A percentile compares a stretch with the other conserved stretches of the same genome.
These are phyloP conservation scores for Mystacornis crossleyi DNA, from an alignment of 2,113 vertebrate species.

Conservation along the genomic window DNA sequence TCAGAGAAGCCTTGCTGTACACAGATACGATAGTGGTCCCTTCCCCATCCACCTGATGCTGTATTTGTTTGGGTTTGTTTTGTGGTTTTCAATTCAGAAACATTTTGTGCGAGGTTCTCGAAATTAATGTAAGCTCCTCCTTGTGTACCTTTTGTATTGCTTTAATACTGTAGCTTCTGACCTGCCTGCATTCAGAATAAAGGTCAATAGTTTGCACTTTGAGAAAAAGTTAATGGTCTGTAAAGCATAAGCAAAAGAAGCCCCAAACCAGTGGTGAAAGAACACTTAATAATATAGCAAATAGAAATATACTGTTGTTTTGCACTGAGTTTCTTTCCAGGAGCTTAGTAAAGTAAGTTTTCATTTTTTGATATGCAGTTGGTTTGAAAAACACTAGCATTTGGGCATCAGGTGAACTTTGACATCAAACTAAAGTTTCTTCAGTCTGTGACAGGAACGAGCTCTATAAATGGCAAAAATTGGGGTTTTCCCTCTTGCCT, in stretches of 20 bases:
- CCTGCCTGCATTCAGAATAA: conserved; percentile 22
- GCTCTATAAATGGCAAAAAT: conserved; percentile 34
- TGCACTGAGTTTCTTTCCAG: conserved; percentile 12
- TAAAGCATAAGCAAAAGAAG: background rate
- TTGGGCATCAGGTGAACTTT: conserved; percentile 53
- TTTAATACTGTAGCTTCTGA: conserved; percentile 51
- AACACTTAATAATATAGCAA: background rate
- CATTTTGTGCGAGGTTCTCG: conserved; percentile 33
- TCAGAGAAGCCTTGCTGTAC: conserved; percentile 30
- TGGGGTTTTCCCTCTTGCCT: conserved; percentile 57
- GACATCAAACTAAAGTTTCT: conserved; percentile 45
- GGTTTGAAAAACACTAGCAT: conserved; percentile 38
- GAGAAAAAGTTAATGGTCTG: conserved; percentile 11
- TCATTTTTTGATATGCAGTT: conserved; percentile 1
- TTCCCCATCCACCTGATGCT: conserved; percentile 20
- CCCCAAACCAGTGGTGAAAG: background rate
- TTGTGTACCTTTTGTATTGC: conserved; percentile 46
- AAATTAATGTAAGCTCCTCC: conserved; percentile 9
- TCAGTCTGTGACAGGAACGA: conserved; percentile 42
- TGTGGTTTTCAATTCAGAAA: conserved; percentile 40
- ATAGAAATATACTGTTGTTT: background rate
- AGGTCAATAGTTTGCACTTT: conserved; percentile 38
- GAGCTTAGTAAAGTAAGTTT: conserved; percentile 23
- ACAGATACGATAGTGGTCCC: background rate
- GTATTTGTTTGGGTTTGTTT: conserved; percentile 53